Percentiles rank a stretch among this genome's conserved stretches.
Conservation (phyloP, 2,113 vertebrate species). For the Strix aluco region DNA sequence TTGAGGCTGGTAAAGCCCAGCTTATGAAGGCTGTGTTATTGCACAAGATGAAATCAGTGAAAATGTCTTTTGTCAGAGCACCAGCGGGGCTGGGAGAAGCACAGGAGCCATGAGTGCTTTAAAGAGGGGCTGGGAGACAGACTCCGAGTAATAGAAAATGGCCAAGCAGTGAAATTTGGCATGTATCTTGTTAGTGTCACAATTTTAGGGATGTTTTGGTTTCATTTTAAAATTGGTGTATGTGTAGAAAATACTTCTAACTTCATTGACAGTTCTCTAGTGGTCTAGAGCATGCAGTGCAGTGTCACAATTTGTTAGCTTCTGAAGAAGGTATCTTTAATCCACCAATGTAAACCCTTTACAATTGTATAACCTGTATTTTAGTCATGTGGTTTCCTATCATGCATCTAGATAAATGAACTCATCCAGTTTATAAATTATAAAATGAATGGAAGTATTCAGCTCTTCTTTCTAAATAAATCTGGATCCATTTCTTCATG, state of each 20-base stretch:
- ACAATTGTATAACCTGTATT: conserved; percentile 42
- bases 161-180: conserved; percentile 14
- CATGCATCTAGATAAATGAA: conserved; percentile 33
- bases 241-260: conserved; percentile 32
- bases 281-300: not conserved
- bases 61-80: not conserved
- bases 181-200: conserved; percentile 24
- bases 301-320: conserved; percentile 25
- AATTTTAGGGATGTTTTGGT: conserved; percentile 42
- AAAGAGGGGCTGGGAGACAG: not conserved
- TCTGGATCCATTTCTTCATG: not conserved
- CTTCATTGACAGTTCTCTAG: conserved; percentile 28
- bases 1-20: not conserved
- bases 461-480: conserved; percentile 28
- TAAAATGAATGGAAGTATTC: not conserved
- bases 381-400: conserved; percentile 54
- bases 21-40: not conserved
- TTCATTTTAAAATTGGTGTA: conserved; percentile 43
- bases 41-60: not conserved
- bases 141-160: not conserved
- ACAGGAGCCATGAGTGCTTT: not conserved
- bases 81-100: not conserved
- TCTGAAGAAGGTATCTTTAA: conserved; percentile 44
- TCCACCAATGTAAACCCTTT: conserved; percentile 23
- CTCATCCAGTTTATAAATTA: conserved; percentile 33